A percentile compares a stretch with the other conserved stretches of the same genome.
Evolutionary conservation across 2,113 vertebrate genomes (phyloP).

Genomic region (Anser brachyrhynchus): DNA sequence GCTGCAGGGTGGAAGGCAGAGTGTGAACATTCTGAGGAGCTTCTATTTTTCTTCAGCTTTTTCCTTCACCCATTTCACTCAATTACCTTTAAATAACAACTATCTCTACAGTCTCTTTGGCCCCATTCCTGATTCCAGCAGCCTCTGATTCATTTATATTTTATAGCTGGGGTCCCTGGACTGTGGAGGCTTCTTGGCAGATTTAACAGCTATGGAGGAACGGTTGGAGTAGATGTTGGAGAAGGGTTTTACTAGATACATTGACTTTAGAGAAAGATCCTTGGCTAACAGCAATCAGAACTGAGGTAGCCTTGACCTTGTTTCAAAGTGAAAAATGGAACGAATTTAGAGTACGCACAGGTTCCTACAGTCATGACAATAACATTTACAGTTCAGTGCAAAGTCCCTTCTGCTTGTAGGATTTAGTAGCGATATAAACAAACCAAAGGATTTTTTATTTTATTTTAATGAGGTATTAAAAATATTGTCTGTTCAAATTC

Average conservation of each 20-base stretch:
- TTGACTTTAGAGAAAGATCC: not conserved
- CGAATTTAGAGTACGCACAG: not conserved
- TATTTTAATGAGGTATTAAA: not conserved
- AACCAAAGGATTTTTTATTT: not conserved
- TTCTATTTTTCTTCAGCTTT: constrained; percentile 27
- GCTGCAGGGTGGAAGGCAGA: not conserved
- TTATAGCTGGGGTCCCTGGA: not conserved
- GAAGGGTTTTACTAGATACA: not conserved
- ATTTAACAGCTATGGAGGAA: constrained; percentile 25
- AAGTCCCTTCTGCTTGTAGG: not conserved
- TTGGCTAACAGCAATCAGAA: constrained; percentile 10
- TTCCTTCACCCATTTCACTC: constrained; percentile 43
- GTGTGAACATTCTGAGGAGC: not conserved
- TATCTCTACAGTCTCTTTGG: constrained; percentile 14
- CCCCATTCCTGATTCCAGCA: not conserved
- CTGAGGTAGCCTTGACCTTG: not conserved
- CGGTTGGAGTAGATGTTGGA: not conserved
- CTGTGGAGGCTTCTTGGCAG: not conserved
- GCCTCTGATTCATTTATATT: constrained; percentile 14
- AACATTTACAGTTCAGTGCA: not conserved
- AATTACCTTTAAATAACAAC: constrained; percentile 56
- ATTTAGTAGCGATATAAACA: not conserved
- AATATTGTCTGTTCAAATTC: not conserved
- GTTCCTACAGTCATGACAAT: not conserved
- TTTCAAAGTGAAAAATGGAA: not conserved